A percentile compares a stretch with the other conserved stretches of the same genome.
phyloP scores from a whole-genome alignment of 2,888 invertebrate genomes.

The Stomorhina lunata region DNA sequence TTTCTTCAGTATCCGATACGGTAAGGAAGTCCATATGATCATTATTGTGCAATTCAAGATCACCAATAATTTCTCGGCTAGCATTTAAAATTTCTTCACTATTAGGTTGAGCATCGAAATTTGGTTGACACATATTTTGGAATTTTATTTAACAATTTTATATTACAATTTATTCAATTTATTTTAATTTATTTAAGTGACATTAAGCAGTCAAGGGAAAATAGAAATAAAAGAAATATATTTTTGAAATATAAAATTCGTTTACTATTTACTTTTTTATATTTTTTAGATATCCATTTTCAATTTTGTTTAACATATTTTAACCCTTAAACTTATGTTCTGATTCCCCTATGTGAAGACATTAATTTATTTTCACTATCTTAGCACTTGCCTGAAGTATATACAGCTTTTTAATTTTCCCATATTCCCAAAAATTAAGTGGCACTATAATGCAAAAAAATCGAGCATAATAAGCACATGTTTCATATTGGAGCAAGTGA shows the following conservation, averaged over 20 bases:
- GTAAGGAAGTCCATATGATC: too few species aligned
- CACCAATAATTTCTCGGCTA: not conserved
- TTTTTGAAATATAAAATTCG: too few species aligned
- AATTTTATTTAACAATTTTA: slow-evolving; percentile 7
- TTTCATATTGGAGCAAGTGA: slow-evolving; percentile 45
- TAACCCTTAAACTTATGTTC: not conserved
- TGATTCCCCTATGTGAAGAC: not conserved
- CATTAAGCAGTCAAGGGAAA: too few species aligned
- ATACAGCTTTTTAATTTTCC: slow-evolving; percentile 2
- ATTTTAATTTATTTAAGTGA: not conserved
- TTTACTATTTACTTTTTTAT: too few species aligned
- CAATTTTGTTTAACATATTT: not conserved
- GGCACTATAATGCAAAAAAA: not conserved
- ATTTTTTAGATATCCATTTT: not conserved
- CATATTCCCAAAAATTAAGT: slow-evolving; percentile 30
- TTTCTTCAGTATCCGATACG: not conserved
- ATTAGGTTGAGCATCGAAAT: not conserved
- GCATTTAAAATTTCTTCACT: slow-evolving; percentile 24
- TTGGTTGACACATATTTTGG: slow-evolving; percentile 44
- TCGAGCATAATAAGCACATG: slow-evolving; percentile 46
- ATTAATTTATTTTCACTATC: slow-evolving; percentile 13
- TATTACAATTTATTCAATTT: not conserved
- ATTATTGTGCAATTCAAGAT: not conserved
- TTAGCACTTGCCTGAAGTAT: not conserved
- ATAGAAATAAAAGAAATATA: too few species aligned